phyloP scores from a whole-genome alignment of 2,113 vertebrate genomes.

The Mormyrus lacerda region DNA sequence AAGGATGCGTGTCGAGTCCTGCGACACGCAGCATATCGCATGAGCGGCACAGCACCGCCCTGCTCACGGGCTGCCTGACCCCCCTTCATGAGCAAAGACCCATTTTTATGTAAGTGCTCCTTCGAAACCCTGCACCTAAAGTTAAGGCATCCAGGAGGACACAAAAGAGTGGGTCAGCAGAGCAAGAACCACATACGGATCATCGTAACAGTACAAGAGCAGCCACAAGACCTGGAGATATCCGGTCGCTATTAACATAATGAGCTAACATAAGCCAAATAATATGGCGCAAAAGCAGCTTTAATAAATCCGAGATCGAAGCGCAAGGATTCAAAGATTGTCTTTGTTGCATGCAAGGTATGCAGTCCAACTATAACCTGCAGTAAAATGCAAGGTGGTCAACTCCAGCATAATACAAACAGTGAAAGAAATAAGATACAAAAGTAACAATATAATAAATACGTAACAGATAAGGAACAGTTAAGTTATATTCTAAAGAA shows the following conservation, averaged over 20 bases:
- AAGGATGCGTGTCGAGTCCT: not conserved
- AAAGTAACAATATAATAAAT: not conserved
- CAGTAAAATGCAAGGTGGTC: not conserved
- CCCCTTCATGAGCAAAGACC: not conserved
- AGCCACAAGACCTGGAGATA: not conserved
- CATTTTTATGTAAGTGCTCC: not conserved
- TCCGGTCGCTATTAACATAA: not conserved
- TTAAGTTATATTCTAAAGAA: not conserved
- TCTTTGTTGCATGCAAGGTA: not conserved
- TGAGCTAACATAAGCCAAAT: not conserved
- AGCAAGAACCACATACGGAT: not conserved
- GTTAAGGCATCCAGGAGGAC: not conserved
- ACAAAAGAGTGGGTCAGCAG: not conserved
- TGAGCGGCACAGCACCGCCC: not conserved
- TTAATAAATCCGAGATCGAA: not conserved
- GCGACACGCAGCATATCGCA: not conserved
- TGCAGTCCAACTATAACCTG: not conserved
- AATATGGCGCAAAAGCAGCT: not conserved
- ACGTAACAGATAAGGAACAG: not conserved
- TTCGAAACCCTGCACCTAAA: not conserved
- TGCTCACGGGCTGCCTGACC: not conserved
- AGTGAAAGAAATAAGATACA: not conserved
- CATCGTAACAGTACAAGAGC: not conserved
- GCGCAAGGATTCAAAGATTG: not conserved
- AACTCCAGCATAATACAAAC: not conserved